Conservation (phyloP, 2,797 vertebrate species). For the Gymnopithys bicolor region DNA sequence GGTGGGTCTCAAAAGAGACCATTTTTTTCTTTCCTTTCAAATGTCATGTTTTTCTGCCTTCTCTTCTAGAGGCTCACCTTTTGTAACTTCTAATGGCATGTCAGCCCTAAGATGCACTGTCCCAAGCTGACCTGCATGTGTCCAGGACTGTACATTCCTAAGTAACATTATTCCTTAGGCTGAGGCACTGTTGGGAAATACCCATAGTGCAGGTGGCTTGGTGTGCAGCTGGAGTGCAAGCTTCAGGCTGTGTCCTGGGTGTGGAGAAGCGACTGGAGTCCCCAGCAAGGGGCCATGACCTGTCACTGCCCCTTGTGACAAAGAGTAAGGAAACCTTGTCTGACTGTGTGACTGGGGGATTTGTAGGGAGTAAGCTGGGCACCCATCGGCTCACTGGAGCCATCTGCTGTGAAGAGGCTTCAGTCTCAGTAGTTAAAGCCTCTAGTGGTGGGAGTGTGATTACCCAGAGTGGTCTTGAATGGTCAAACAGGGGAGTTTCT, state of each 20-base stretch:
- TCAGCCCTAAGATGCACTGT: background rate
- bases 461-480: background rate
- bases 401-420: background rate
- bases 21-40: background rate
- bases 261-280: background rate
- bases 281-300: background rate
- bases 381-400: fast-evolving
- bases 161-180: background rate
- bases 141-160: background rate
- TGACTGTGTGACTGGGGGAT: background rate
- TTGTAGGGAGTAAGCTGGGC: background rate
- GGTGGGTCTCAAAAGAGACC: background rate
- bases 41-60: background rate
- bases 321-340: background rate
- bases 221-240: background rate
- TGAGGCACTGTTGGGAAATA: background rate
- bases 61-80: background rate
- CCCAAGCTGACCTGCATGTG: fast-evolving
- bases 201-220: fast-evolving
- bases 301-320: background rate
- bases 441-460: background rate
- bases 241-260: background rate
- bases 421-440: fast-evolving
- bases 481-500: background rate
- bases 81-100: background rate